A percentile compares a stretch with the other conserved stretches of the same genome.
phyloP scores from a whole-genome alignment of 2,797 vertebrate species.

The Rhinogobio ventralis region DNA sequence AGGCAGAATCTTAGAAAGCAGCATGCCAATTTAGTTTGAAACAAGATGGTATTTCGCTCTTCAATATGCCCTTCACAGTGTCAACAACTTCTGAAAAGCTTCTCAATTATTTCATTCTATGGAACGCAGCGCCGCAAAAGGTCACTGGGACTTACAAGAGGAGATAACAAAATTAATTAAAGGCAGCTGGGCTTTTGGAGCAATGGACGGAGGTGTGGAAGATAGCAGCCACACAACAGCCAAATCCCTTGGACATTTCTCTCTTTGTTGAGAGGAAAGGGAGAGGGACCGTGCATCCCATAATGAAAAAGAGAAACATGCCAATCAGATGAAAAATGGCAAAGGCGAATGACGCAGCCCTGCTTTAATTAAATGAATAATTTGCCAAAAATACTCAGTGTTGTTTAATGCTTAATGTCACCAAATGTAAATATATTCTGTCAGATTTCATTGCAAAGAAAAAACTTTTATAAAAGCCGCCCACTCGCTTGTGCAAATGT shows the following conservation, averaged over 20 bases:
- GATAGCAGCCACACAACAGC: conserved; percentile 49
- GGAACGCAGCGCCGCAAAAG: conserved; percentile 76
- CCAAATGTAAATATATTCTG: conserved; percentile 64
- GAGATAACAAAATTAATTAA: conserved; percentile 80
- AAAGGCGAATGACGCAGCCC: conserved; percentile 62
- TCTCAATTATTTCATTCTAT: conserved; percentile 67
- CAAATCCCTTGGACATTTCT: conserved; percentile 69
- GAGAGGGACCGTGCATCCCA: conserved; percentile 48
- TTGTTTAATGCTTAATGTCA: conserved; percentile 70
- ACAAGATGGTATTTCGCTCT: conserved; percentile 73
- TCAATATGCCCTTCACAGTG: conserved; percentile 67
- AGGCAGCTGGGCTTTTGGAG: conserved; percentile 62
- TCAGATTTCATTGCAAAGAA: conserved; percentile 48
- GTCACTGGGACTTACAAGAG: conserved; percentile 78
- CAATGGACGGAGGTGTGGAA: conserved; percentile 61
- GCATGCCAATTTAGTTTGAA: conserved; percentile 55
- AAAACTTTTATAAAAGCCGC: not conserved
- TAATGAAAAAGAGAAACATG: conserved; percentile 67
- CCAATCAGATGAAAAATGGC: conserved; percentile 72
- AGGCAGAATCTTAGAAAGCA: conserved; percentile 23
- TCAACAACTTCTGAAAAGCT: conserved; percentile 58
- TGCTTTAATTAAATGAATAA: conserved; percentile 74
- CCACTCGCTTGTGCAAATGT: not conserved
- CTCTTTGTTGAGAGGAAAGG: conserved; percentile 59
- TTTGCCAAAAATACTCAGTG: conserved; percentile 71